These are phyloP conservation scores for Pyrocephalus nanus DNA, from an alignment of 2,797 vertebrate genomes.

Conservation along the genomic window DNA sequence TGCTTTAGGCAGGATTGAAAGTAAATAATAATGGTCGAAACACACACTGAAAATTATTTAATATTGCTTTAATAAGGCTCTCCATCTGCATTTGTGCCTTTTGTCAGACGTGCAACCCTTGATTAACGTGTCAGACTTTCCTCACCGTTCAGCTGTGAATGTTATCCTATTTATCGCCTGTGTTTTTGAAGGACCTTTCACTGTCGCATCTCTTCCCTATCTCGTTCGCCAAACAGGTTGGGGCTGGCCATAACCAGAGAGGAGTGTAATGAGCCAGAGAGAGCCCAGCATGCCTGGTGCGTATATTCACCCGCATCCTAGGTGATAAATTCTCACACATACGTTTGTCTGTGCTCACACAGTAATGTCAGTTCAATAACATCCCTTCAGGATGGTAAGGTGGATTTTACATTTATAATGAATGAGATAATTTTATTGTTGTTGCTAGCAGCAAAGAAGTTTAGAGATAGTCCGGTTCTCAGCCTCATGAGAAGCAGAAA, in stretches of 20 bases:
- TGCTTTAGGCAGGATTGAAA: background rate
- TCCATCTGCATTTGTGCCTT: background rate
- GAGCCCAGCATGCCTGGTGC: background rate
- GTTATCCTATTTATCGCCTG: background rate
- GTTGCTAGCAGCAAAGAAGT: slow-evolving; percentile 10
- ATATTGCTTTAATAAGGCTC: slow-evolving; percentile 19
- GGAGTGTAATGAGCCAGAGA: slow-evolving; percentile 14
- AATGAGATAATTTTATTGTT: slow-evolving; percentile 44
- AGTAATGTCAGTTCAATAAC: slow-evolving; percentile 23
- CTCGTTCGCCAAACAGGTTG: background rate
- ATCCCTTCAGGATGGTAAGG: background rate
- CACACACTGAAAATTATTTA: slow-evolving; percentile 1
- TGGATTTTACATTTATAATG: slow-evolving; percentile 39
- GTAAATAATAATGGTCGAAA: slow-evolving; percentile 15
- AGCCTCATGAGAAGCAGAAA: background rate
- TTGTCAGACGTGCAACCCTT: background rate
- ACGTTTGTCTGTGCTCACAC: background rate
- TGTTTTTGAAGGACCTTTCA: background rate
- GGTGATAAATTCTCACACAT: background rate
- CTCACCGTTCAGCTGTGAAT: background rate
- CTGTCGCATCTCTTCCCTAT: background rate
- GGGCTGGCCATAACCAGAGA: background rate
- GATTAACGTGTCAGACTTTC: background rate
- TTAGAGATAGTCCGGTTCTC: background rate
- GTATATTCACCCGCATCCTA: background rate